These are phyloP conservation scores for Grallaria varia DNA, from an alignment of 2,113 vertebrate species.

Conservation along the genomic window DNA sequence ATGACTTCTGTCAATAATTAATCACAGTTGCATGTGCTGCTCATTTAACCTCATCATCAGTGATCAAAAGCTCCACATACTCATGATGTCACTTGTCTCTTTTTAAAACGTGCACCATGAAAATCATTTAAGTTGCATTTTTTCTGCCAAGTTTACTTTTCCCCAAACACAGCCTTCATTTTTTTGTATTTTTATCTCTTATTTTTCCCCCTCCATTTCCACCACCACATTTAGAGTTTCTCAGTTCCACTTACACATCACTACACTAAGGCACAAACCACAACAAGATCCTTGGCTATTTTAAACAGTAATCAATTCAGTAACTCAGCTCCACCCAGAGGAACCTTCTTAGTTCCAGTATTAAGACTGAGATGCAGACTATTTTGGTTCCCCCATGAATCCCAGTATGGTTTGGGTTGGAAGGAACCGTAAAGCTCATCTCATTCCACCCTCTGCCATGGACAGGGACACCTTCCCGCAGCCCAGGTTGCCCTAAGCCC, in stretches of 20 bases:
- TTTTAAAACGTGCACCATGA: not conserved
- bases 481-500: not conserved
- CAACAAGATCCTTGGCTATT: not conserved
- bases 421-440: not conserved
- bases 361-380: not conserved
- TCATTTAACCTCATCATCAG: not conserved
- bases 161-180: accelerated
- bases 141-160: not conserved
- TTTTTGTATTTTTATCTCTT: not conserved
- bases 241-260: not conserved
- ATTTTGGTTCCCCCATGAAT: not conserved
- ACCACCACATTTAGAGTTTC: not conserved
- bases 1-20: constrained; percentile 32
- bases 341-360: not conserved
- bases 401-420: not conserved
- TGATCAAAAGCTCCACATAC: constrained; percentile 12
- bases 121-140: not conserved
- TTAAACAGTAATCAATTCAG: not conserved
- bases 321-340: not conserved
- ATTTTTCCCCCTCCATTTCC: not conserved
- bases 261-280: not conserved
- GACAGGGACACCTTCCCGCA: not conserved
- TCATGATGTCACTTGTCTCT: not conserved
- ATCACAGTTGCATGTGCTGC: constrained; percentile 3
- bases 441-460: not conserved